phyloP scores from a whole-genome alignment of 2,113 vertebrate genomes.

The Zosterops hypoxanthus region DNA sequence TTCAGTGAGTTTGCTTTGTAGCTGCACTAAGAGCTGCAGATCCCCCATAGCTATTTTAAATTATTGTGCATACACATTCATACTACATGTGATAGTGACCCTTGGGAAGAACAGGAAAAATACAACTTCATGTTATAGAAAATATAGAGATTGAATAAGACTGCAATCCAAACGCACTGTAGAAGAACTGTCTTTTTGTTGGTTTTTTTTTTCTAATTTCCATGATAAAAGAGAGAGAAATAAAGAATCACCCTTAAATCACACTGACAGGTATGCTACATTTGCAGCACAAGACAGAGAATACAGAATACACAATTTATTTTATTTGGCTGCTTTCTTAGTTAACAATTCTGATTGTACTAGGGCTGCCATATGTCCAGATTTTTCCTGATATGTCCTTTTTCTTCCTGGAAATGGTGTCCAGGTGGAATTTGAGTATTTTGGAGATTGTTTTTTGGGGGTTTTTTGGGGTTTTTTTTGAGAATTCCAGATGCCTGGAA shows the following conservation, averaged over 20 bases:
- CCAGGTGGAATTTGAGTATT: constrained; percentile 5
- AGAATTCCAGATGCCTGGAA: constrained; percentile 49
- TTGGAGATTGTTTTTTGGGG: neutral
- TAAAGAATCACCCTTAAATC: constrained; percentile 23
- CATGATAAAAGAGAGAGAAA: neutral
- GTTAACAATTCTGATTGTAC: neutral
- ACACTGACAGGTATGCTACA: neutral
- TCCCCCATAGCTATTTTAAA: neutral
- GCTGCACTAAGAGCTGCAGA: neutral
- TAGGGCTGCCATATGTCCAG: neutral
- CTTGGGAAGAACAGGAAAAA: neutral
- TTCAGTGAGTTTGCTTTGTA: neutral
- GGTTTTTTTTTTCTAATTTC: neutral
- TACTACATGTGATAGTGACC: neutral
- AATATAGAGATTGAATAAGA: neutral
- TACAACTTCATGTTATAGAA: neutral
- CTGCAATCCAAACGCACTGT: neutral
- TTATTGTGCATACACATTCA: neutral
- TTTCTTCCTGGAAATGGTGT: neutral
- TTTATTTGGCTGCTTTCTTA: constrained; percentile 37
- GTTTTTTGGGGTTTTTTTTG: neutral
- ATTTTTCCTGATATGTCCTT: neutral
- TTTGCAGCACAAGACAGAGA: constrained; percentile 45
- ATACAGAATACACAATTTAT: constrained; percentile 27
- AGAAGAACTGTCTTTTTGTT: neutral